Evolutionary conservation across 2,888 invertebrate species (phyloP), one percentile per base, ranked within the genome.

Genomic region (Tipula unca): DNA sequence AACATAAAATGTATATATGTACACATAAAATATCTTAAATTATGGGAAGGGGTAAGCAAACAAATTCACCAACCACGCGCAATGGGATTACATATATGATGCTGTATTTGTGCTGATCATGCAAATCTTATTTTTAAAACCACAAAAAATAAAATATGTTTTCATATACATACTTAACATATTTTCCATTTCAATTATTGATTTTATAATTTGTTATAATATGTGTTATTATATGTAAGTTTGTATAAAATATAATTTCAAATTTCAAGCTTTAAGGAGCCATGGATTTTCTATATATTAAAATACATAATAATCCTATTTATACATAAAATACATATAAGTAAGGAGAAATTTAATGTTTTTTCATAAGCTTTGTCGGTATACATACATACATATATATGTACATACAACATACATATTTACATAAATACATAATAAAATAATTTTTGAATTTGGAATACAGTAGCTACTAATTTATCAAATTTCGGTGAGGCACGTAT

Each of bases 391-490:
- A n/a, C n/a, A n/a, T n/a, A n/a, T n/a, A n/a, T n/a, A n/a, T n/a
- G n/a, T n/a, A n/a, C n/a, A n/a, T n/a, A n/a, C n/a, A n/a, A n/a
- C n/a, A n/a, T n/a, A n/a, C n/a, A n/a, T n/a, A n/a, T 48, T 48
- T 48, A n/a, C n/a, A 3, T 8, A 39, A 0, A 39, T 10, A 39
- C 13, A 48, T 17, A 17, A 69, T 69, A 8, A 69, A 8, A 25
- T 25, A 69, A n/a, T n/a, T 69, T 69, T 69, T 69, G 8, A 69
- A 69, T 69, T 69, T 69, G 69, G 69, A 69, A 69, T 69, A 69
- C 69, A 69, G 69, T 25, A 69, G 69, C 69, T 69, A 69, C 69
- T 69, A 69, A 69, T 69, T 69, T 69, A 69, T 69, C 69, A 69
- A 69, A 25, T 69, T 69, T 69, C 2, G 25, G 69, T 69, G 69